Evolutionary conservation across 2,888 invertebrate species (phyloP).

Genomic region (Nemotelus nigrinus): DNA sequence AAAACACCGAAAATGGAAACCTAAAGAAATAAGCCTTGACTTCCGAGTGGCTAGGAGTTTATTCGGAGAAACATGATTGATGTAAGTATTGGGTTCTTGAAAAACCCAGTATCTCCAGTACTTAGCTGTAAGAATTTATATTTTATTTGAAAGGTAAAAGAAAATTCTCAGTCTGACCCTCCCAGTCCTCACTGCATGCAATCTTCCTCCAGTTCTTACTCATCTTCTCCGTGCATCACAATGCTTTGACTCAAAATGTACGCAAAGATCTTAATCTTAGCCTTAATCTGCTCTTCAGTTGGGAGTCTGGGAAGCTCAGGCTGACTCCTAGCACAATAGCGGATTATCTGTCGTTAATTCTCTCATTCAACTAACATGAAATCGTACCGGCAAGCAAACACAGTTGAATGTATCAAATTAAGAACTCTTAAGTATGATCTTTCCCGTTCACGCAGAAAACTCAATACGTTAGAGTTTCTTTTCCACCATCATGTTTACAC

Average conservation of each 20-base stretch:
- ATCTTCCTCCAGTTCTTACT: too few species aligned
- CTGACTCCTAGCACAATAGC: conserved; percentile 31
- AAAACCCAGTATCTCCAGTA: too few species aligned
- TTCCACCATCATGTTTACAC: background rate
- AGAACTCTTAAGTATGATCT: conserved; percentile 31
- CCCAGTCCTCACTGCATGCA: background rate
- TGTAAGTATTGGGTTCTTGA: too few species aligned
- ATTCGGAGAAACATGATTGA: too few species aligned
- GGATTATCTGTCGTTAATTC: conserved; percentile 38
- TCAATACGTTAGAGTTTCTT: background rate
- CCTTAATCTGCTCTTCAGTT: conserved; percentile 32
- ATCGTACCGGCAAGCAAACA: conserved; percentile 7
- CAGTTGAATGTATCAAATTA: conserved; percentile 38
- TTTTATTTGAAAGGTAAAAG: too few species aligned
- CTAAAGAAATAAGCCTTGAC: too few species aligned
- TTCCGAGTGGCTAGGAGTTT: too few species aligned
- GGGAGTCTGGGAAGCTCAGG: conserved; percentile 20
- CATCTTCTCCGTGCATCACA: too few species aligned
- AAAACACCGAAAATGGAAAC: too few species aligned
- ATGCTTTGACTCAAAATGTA: background rate
- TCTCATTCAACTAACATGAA: conserved; percentile 11
- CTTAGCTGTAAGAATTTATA: too few species aligned
- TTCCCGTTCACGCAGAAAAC: background rate
- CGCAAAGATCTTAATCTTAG: conserved; percentile 38
- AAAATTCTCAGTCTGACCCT: background rate